Evolutionary conservation across 2,888 invertebrate species (phyloP).

Genomic region (Tachystola acroxantha): DNA sequence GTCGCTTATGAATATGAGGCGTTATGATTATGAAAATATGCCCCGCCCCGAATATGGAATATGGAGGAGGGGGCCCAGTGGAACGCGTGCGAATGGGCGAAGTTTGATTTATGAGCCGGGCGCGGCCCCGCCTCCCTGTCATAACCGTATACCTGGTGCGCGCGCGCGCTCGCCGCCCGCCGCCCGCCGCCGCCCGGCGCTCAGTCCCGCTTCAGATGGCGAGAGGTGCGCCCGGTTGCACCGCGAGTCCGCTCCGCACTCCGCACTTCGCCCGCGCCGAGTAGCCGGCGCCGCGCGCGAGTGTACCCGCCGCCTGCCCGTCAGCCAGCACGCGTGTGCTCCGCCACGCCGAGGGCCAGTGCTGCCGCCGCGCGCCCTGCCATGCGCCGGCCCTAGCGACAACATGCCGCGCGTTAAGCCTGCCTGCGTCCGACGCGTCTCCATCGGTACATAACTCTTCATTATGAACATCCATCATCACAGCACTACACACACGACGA

Average conservation of each 20-base stretch:
- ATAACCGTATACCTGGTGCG: constrained; percentile 82
- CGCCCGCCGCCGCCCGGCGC: constrained; percentile 56
- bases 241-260: constrained; percentile 43
- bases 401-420: constrained; percentile 76
- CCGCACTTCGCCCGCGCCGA: constrained; percentile 49
- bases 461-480: constrained; percentile 31
- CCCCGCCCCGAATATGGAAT: constrained; percentile 79
- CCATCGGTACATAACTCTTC: constrained; percentile 69
- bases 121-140: constrained; percentile 83
- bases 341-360: constrained; percentile 21
- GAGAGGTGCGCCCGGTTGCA: constrained; percentile 65
- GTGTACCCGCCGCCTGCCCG: constrained; percentile 25
- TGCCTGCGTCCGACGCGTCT: constrained; percentile 75
- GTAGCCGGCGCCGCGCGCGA: constrained; percentile 47
- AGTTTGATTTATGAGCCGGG: constrained; percentile 83
- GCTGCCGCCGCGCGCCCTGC: constrained; percentile 39
- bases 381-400: constrained; percentile 65
- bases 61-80: constrained; percentile 80
- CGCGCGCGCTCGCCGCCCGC: constrained; percentile 69
- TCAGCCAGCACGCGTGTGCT: constrained; percentile 5
- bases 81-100: constrained; percentile 81
- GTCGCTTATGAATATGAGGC: constrained; percentile 78
- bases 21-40: constrained; percentile 79
- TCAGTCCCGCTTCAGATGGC: constrained; percentile 78
- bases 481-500: constrained; percentile 41